Evolutionary conservation across 2,113 vertebrate genomes (phyloP).

Genomic region (Corvus hawaiiensis): DNA sequence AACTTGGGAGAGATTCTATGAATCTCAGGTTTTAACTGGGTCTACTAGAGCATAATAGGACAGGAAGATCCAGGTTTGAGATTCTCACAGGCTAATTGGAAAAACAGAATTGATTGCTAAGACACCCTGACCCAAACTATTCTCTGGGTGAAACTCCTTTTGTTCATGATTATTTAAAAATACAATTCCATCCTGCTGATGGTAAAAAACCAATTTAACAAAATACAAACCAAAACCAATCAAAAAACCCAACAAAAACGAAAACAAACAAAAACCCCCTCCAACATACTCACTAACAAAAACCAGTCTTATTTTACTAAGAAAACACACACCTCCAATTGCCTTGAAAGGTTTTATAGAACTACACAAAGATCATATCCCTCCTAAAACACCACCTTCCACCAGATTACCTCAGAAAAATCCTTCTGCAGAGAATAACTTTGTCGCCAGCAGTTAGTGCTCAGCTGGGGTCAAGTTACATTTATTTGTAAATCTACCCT

Average conservation of each 20-base stretch:
- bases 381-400: not conserved
- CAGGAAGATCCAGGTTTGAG: not conserved
- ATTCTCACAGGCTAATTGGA: not conserved
- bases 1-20: not conserved
- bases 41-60: not conserved
- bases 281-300: not conserved
- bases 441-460: not conserved
- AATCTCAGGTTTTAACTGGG: not conserved
- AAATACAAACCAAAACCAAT: not conserved
- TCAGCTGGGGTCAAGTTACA: not conserved
- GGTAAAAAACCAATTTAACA: not conserved
- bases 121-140: not conserved
- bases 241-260: fast-evolving
- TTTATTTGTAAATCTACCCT: not conserved
- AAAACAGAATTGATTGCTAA: not conserved
- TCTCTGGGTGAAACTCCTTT: not conserved
- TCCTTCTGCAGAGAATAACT: not conserved
- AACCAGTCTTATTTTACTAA: not conserved
- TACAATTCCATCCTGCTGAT: not conserved
- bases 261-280: fast-evolving
- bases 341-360: not conserved
- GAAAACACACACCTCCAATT: not conserved
- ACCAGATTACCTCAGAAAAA: not conserved
- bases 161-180: not conserved
- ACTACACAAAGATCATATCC: not conserved